Percentiles rank a stretch among this genome's conserved stretches.
These are phyloP conservation scores for Synergus gifuensis DNA, from an alignment of 2,888 invertebrate species.

Conservation along the genomic window DNA sequence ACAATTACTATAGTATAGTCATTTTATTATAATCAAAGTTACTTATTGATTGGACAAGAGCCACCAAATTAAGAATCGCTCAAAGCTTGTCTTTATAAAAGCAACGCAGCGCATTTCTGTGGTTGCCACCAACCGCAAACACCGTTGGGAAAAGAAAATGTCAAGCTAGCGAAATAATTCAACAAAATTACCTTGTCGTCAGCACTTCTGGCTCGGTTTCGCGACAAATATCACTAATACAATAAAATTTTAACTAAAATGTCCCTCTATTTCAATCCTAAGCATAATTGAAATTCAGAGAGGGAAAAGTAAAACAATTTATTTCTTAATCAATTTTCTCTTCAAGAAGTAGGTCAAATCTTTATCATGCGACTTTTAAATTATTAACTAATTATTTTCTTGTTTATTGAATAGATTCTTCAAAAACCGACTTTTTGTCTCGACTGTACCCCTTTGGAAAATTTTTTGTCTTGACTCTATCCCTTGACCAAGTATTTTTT, in stretches of 20 bases:
- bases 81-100: slow-evolving; percentile 12
- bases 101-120: slow-evolving; percentile 18
- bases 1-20: too few relatives aligned
- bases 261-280: not conserved
- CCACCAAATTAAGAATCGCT: not conserved
- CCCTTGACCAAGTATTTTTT: too few relatives aligned
- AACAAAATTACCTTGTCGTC: slow-evolving; percentile 37
- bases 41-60: not conserved
- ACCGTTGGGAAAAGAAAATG: slow-evolving; percentile 40
- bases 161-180: slow-evolving; percentile 63
- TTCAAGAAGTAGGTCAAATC: not conserved
- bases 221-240: not conserved
- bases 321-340: not conserved
- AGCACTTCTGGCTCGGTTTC: not conserved
- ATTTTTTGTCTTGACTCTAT: too few relatives aligned
- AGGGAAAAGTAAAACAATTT: not conserved
- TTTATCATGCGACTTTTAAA: not conserved
- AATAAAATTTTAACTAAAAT: slow-evolving; percentile 29
- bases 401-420: not conserved
- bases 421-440: not conserved
- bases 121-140: not conserved
- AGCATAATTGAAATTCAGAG: not conserved
- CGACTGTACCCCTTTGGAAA: too few relatives aligned
- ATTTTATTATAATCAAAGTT: not conserved
- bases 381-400: not conserved